Percentiles rank a stretch among this genome's conserved stretches.
Conservation (phyloP, 2,113 vertebrate species). For the Gorilla gorilla region DNA sequence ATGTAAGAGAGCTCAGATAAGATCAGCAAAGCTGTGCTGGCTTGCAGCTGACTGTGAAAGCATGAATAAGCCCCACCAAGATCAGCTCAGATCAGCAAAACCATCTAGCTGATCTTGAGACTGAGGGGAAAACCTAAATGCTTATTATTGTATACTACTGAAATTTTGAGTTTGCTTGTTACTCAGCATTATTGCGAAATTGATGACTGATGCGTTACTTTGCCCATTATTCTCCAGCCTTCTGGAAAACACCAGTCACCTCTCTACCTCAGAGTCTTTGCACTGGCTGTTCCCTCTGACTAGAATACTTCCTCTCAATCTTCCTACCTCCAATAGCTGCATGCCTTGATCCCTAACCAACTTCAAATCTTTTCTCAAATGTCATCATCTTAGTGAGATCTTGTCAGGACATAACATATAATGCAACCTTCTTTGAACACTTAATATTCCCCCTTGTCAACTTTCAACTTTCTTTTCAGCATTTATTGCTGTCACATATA, state of each 20-base stretch:
- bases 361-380: neutral
- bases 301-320: neutral
- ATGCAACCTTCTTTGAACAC: neutral
- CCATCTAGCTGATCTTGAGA: neutral
- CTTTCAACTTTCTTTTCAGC: neutral
- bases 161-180: neutral
- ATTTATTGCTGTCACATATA: neutral
- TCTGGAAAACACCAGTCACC: neutral
- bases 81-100: neutral
- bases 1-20: neutral
- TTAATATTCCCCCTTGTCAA: neutral
- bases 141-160: neutral
- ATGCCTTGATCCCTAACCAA: neutral
- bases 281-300: neutral
- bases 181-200: neutral
- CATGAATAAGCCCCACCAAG: neutral
- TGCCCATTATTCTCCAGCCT: neutral
- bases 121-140: neutral
- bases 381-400: neutral
- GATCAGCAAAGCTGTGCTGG: neutral
- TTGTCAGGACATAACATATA: neutral
- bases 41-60: neutral
- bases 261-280: neutral
- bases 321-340: neutral
- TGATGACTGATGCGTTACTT: neutral